Evolutionary conservation across 2,888 invertebrate species (phyloP).

Genomic region (Zootermopsis nevadensis): DNA sequence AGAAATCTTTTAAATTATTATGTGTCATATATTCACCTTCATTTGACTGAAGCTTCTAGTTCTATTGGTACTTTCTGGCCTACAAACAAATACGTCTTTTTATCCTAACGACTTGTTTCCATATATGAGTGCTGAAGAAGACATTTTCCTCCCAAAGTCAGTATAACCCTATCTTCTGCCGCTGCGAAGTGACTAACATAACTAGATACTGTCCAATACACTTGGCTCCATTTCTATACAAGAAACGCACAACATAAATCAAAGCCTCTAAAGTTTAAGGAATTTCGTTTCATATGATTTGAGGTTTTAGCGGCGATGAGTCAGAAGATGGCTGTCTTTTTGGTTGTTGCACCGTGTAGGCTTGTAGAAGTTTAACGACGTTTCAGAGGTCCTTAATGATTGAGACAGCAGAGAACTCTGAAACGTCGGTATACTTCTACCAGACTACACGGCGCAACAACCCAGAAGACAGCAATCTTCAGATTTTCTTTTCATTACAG

Average conservation of each 20-base stretch:
- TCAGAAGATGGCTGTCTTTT: too few relatives aligned
- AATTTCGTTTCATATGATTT: neutral
- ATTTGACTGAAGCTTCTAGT: neutral
- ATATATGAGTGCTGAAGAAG: neutral
- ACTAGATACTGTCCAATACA: neutral
- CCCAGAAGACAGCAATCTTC: too few relatives aligned
- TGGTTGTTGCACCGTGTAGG: too few relatives aligned
- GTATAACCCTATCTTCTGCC: neutral
- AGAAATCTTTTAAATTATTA: slow-evolving; percentile 2
- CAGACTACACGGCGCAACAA: too few relatives aligned
- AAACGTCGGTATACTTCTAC: too few relatives aligned
- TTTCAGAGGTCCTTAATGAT: too few relatives aligned
- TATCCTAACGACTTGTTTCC: neutral
- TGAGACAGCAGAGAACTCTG: too few relatives aligned
- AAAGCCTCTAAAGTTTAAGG: neutral
- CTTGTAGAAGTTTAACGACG: too few relatives aligned
- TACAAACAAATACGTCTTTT: neutral
- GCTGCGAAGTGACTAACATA: neutral
- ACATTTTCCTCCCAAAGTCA: neutral
- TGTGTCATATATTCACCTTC: neutral
- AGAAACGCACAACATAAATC: neutral
- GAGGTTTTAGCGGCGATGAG: too few relatives aligned
- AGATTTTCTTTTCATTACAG: too few relatives aligned
- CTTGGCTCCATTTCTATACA: neutral
- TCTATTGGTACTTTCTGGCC: neutral